Evolutionary conservation across 2,797 vertebrate genomes (phyloP), one percentile per base, ranked within the genome.

Genomic region (Enteromius thamalakanensis): DNA sequence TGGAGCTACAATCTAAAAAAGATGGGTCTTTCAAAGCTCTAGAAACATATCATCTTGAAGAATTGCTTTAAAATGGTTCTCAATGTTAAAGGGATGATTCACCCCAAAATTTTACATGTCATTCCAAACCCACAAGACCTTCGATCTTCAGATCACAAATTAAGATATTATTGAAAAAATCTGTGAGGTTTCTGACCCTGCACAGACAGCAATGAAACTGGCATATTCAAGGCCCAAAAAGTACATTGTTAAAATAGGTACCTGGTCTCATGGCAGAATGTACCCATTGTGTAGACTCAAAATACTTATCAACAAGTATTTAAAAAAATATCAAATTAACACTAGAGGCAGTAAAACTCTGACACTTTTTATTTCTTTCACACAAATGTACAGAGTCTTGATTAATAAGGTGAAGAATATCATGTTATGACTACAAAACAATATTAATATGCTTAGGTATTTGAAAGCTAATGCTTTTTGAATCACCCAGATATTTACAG

Each of bases 1-100:
- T 92, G 89, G 47, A 32, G 21, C 10, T 29, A 21, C n/a, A 45
- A 4, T 64, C 17, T 32, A 64, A 6, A 64, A 64, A 64, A 64
- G 14, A 32, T 7, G 29, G 62, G 17, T 34, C 29, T 29, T 62
- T 15, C 29, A 15, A 26, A 29, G 58, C 29, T 64, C 60, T 64
- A 64, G 15, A 64, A 32, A 23, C n/a, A 14, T 32, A 19, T 64
- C 2, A 64, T 64, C 62, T 64, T 8, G 15, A 64, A 64, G 7
- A 34, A 34, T 17, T 3, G 0, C 6, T 34, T 65, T 19, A 32
- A 64, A 32, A 64, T 64, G 29, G 29, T 64, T 32, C 15, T 8
- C 15, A 8, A 15, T 64, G 60, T 32, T 64, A 62, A 15, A 62
- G 6, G 5, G 2, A 11, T 14, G 17, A 6, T 64, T 64, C 60